Base-by-base conservation (phyloP, 2,797 vertebrate species). In the Iguana delicatissima region DNA sequence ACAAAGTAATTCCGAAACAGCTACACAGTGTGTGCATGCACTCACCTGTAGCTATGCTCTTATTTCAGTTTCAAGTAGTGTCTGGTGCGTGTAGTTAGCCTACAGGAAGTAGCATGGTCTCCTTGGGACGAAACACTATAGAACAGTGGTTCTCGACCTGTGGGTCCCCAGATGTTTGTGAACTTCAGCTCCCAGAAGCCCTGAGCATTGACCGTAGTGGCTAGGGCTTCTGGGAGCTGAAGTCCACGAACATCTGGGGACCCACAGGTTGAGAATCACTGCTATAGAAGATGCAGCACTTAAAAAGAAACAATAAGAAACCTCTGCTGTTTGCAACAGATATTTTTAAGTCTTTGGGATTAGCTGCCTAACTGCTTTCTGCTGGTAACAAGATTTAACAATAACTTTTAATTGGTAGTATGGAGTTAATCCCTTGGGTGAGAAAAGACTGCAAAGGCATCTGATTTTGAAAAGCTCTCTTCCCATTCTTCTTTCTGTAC, bases 371-470 rank as follows among this genome's bases (percentile, higher is more conserved):
- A 93, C 93, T 93, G 93, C 92, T 96, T 96, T 96, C 93, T 95
- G 92, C 89, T 94, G 87, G 93, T 90, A 95, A 96, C 87, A 93
- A 90, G 94, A 95, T 95, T 96, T 96, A 96, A 91, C 38, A 94
- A 95, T 95, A 96, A 95, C 95, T 96, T 96, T 94, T 95, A 95
- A 96, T 95, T 96, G 91, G 94, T 93, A 90, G 94, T 93, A 95
- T 91, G 91, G 92, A 96, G 94, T 96, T 96, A 96, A 96, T 96
- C 95, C 92, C 83, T 81, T 52, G 76, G 57, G 52, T 85, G 93
- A 95, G 95, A 94, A 95, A 90, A 85, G 91, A 52, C 14, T 82
- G 42, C 64, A 59, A 73, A 85, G 38, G 6, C 64, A 72, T 80
- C 24, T 59, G 24, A 80, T 79, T 84, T 35, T 77, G 57, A 89